Conservation (phyloP, 1,140 invertebrate genomes). For the Macrosteles quadrilineatus region DNA sequence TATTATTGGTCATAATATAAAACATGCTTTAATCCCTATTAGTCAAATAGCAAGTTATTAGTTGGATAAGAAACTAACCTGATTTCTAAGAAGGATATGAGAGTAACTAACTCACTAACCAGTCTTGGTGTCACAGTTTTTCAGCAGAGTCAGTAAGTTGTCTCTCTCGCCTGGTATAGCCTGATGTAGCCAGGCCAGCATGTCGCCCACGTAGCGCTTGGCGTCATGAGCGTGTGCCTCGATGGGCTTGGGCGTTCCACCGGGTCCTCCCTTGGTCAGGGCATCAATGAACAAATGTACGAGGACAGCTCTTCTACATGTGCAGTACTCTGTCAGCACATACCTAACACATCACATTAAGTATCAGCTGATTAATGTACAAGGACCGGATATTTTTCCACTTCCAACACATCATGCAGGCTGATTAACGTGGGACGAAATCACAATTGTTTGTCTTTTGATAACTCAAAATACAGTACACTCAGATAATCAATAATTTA, state of each 20-base stretch:
- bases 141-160: conserved; percentile 79
- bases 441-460: no score
- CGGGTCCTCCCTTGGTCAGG: conserved; percentile 79
- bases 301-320: conserved; percentile 79
- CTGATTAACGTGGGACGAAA: no score
- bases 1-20: no score
- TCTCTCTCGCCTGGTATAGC: conserved; percentile 91
- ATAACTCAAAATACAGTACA: no score
- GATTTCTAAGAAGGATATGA: conserved; percentile 17
- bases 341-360: no score
- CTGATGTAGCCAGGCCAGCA: conserved; percentile 97
- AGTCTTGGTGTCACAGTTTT: conserved; percentile 69
- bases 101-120: conserved; percentile 58
- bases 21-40: no score
- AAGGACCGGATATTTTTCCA: no score
- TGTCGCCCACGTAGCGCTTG: conserved; percentile 92
- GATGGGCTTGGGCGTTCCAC: conserved; percentile 81
- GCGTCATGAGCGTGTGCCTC: conserved; percentile 95
- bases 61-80: no score
- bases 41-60: no score
- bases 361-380: no score
- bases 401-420: no score
- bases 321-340: conserved; percentile 92
- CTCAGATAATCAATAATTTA: no score
- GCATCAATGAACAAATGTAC: conserved; percentile 92